These are phyloP conservation scores for Daktulosphaira vitifoliae DNA, from an alignment of 1,140 invertebrate genomes.

Conservation along the genomic window DNA sequence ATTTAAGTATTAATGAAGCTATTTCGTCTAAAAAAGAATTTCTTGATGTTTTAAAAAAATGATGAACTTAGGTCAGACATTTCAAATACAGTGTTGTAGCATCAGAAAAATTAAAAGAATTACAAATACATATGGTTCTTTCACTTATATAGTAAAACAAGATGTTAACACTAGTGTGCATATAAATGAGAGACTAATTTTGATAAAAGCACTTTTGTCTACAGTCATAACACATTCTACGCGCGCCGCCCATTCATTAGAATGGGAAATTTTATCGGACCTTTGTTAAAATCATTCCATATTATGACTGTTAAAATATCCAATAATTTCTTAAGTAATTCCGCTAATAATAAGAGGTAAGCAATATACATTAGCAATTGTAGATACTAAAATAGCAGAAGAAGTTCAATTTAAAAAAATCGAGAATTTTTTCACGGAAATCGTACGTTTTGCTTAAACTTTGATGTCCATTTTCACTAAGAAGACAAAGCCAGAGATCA, in stretches of 20 bases:
- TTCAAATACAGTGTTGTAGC: background rate
- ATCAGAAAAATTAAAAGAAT: background rate
- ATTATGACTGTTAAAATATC: background rate
- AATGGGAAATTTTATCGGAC: background rate
- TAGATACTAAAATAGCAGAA: background rate
- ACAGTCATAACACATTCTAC: background rate
- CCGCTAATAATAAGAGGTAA: background rate
- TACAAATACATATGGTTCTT: background rate
- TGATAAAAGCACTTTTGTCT: background rate
- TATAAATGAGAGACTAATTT: background rate
- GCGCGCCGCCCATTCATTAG: background rate
- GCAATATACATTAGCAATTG: background rate
- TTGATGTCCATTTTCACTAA: too few relatives aligned
- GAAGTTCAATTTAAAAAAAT: background rate
- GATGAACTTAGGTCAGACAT: background rate
- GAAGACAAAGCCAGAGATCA: too few relatives aligned
- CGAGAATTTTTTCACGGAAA: too few relatives aligned
- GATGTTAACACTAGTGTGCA: background rate
- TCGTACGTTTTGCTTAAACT: too few relatives aligned
- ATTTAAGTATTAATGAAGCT: background rate
- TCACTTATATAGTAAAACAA: background rate
- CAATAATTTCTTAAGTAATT: background rate
- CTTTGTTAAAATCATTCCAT: background rate
- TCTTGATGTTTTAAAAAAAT: background rate
- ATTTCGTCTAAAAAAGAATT: background rate